Percentiles rank a stretch among this genome's conserved stretches.
Conservation (phyloP, 2,888 invertebrate genomes). For the Xanthostigma xanthostigma region DNA sequence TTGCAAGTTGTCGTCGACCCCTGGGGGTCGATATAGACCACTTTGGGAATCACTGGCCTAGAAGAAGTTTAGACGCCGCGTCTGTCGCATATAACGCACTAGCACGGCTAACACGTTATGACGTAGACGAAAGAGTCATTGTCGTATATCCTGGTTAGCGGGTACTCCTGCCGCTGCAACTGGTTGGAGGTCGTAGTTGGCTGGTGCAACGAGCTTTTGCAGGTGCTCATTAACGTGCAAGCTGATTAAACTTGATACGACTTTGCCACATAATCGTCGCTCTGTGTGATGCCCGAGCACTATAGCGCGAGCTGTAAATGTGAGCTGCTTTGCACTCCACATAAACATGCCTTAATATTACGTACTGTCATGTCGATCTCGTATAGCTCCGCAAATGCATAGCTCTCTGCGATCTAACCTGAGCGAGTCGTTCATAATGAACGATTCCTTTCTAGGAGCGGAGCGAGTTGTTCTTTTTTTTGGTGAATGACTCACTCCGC, state of each 20-base stretch:
- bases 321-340: too few relatives aligned
- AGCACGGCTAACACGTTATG: not conserved
- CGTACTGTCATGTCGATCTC: not conserved
- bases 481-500: too few relatives aligned
- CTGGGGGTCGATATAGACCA: too few relatives aligned
- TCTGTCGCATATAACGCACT: conserved; percentile 10
- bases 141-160: conserved; percentile 16
- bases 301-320: not conserved
- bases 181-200: not conserved
- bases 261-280: conserved; percentile 11
- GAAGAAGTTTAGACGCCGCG: not conserved
- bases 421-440: too few relatives aligned
- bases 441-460: too few relatives aligned
- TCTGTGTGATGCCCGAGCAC: conserved; percentile 2
- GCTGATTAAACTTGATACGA: conserved; percentile 17
- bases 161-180: not conserved
- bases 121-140: conserved; percentile 16
- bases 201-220: not conserved
- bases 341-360: not conserved
- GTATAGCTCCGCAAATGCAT: not conserved
- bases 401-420: too few relatives aligned
- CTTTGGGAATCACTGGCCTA: too few relatives aligned
- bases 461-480: too few relatives aligned
- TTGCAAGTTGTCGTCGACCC: too few relatives aligned
- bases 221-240: conserved; percentile 20